phyloP scores from a whole-genome alignment of 2,797 vertebrate genomes.

The Labroides dimidiatus region DNA sequence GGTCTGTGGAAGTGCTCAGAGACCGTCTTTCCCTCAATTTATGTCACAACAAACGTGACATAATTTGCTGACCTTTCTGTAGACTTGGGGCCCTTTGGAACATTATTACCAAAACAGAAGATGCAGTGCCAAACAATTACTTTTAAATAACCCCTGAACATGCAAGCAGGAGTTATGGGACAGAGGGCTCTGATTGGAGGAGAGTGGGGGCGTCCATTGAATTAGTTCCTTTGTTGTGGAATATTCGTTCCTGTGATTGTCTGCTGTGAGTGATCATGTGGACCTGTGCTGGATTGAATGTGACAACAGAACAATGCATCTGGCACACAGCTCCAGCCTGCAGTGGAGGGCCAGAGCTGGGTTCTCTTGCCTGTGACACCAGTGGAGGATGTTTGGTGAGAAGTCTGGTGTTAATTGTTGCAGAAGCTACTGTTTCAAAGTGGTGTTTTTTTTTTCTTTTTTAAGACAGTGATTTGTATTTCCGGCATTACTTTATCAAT shows the following conservation, averaged over 20 bases:
- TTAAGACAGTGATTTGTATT: not conserved
- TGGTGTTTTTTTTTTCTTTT: not conserved
- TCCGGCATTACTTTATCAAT: not conserved
- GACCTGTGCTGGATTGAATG: conserved; percentile 60
- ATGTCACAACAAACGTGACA: not conserved
- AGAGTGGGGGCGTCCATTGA: conserved; percentile 56
- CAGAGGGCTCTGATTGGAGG: conserved; percentile 58
- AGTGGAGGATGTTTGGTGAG: conserved; percentile 20
- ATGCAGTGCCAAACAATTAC: conserved; percentile 8
- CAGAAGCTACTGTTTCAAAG: not conserved
- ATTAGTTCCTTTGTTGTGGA: conserved; percentile 64
- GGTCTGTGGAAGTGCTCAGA: conserved; percentile 11
- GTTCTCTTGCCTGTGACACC: conserved; percentile 6
- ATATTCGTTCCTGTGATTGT: conserved; percentile 60
- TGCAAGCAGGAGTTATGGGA: conserved; percentile 27
- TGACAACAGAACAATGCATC: conserved; percentile 77
- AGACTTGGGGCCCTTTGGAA: not conserved
- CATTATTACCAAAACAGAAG: conserved; percentile 20
- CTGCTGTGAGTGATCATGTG: conserved; percentile 57
- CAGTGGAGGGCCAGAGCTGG: conserved; percentile 9
- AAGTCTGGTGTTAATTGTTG: conserved; percentile 5
- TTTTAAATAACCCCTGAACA: conserved; percentile 31
- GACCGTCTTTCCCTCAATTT: not conserved
- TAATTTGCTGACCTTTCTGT: not conserved
- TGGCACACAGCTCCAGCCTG: conserved; percentile 29